A percentile compares a stretch with the other conserved stretches of the same genome.
These are phyloP conservation scores for Liparis tanakae DNA, from an alignment of 2,797 vertebrate species.

Conservation along the genomic window DNA sequence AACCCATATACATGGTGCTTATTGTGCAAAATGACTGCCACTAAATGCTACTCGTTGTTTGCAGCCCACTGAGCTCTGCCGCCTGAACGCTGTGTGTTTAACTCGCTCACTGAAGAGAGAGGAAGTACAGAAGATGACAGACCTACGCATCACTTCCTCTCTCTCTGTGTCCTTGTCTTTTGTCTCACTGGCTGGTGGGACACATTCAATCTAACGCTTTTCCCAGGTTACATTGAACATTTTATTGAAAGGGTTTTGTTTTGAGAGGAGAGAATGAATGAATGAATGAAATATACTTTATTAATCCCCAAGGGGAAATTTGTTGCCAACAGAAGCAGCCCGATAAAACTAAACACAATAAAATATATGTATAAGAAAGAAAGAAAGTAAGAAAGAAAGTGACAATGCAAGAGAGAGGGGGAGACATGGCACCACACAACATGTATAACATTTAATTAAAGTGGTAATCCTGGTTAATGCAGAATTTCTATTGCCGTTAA, in stretches of 20 bases:
- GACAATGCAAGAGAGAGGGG: slow-evolving; percentile 14
- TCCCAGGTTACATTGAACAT: slow-evolving; percentile 49
- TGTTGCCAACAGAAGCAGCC: too few relatives aligned
- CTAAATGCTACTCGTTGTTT: slow-evolving; percentile 65
- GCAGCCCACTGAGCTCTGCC: slow-evolving; percentile 52
- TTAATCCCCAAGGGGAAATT: too few relatives aligned
- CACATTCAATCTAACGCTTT: slow-evolving; percentile 59
- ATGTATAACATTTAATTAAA: slow-evolving; percentile 18
- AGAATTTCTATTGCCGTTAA: background rate
- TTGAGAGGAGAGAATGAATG: slow-evolving; percentile 38
- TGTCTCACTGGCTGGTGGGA: slow-evolving; percentile 58
- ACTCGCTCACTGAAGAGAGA: slow-evolving; percentile 65
- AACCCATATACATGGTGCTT: slow-evolving; percentile 26
- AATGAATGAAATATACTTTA: too few relatives aligned
- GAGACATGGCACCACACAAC: slow-evolving; percentile 4
- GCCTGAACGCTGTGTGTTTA: slow-evolving; percentile 74
- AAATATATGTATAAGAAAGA: too few relatives aligned
- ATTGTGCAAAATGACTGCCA: slow-evolving; percentile 56
- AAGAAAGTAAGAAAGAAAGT: too few relatives aligned
- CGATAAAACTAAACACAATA: too few relatives aligned
- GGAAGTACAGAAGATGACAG: slow-evolving; percentile 70
- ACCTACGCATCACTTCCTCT: slow-evolving; percentile 70
- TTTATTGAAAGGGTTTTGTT: slow-evolving; percentile 24
- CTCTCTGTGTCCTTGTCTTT: slow-evolving; percentile 65
- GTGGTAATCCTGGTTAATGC: background rate